These are phyloP conservation scores for Cisticola juncidis DNA, from an alignment of 2,113 vertebrate genomes.

Conservation along the genomic window DNA sequence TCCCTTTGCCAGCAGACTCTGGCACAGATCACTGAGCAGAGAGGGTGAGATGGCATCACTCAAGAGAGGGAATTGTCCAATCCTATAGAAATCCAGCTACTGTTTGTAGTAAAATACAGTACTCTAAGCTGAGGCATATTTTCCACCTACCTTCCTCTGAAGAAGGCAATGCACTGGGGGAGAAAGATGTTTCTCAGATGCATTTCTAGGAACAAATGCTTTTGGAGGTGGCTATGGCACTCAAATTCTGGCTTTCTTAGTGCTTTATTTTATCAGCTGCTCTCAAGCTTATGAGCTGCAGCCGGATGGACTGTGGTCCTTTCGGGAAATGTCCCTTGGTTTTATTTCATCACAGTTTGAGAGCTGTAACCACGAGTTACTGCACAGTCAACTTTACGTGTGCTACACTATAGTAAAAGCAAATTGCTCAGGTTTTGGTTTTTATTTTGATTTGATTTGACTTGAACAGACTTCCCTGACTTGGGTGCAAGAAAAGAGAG, in stretches of 20 bases:
- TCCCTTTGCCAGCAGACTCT: neutral
- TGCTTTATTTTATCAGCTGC: neutral
- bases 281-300: neutral
- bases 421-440: neutral
- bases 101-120: neutral
- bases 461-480: neutral
- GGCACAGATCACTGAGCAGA: neutral
- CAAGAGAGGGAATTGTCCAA: neutral
- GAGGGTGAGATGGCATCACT: neutral
- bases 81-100: neutral
- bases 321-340: neutral
- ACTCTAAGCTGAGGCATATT: neutral
- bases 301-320: neutral
- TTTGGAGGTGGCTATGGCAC: neutral
- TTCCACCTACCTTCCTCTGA: neutral
- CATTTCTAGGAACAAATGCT: neutral
- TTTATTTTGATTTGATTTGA: neutral
- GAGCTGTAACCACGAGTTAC: neutral
- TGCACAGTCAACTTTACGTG: neutral
- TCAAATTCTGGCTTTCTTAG: neutral
- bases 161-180: accelerated
- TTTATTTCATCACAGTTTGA: neutral
- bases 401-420: neutral
- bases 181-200: neutral
- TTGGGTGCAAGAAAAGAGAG: neutral